phyloP scores from a whole-genome alignment of 2,797 vertebrate species.

The Staurois parvus region DNA sequence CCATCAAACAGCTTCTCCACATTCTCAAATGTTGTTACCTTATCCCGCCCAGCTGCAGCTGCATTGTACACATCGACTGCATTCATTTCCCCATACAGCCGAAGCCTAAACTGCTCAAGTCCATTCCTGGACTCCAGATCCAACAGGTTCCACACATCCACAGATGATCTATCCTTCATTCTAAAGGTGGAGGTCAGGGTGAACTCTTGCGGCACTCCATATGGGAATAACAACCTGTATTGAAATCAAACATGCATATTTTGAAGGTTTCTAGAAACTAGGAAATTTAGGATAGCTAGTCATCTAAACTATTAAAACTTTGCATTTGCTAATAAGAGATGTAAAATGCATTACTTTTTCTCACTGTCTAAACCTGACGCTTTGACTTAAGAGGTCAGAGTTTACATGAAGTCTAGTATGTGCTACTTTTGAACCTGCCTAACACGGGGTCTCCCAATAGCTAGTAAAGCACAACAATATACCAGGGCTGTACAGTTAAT shows the following conservation, averaged over 20 bases:
- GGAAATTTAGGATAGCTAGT: too few relatives aligned
- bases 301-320: too few relatives aligned
- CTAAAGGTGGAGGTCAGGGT: constrained; percentile 48
- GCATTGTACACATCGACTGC: background rate
- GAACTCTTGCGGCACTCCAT: constrained; percentile 57
- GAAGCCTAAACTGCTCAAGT: constrained; percentile 40
- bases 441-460: too few relatives aligned
- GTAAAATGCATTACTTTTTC: too few relatives aligned
- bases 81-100: constrained; percentile 38
- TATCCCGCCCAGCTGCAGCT: constrained; percentile 27
- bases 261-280: background rate
- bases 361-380: too few relatives aligned
- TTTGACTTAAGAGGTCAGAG: too few relatives aligned
- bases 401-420: too few relatives aligned
- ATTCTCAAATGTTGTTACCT: constrained; percentile 45
- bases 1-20: constrained; percentile 18
- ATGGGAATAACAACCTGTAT: constrained; percentile 56
- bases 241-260: background rate
- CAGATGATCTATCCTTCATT: constrained; percentile 17
- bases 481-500: too few relatives aligned
- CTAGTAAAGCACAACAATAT: too few relatives aligned
- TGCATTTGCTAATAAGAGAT: too few relatives aligned
- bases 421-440: too few relatives aligned
- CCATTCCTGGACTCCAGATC: constrained; percentile 38
- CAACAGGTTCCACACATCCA: constrained; percentile 35